These are phyloP conservation scores for Trichonephila inaurata DNA, from an alignment of 1,140 invertebrate species.

Conservation along the genomic window DNA sequence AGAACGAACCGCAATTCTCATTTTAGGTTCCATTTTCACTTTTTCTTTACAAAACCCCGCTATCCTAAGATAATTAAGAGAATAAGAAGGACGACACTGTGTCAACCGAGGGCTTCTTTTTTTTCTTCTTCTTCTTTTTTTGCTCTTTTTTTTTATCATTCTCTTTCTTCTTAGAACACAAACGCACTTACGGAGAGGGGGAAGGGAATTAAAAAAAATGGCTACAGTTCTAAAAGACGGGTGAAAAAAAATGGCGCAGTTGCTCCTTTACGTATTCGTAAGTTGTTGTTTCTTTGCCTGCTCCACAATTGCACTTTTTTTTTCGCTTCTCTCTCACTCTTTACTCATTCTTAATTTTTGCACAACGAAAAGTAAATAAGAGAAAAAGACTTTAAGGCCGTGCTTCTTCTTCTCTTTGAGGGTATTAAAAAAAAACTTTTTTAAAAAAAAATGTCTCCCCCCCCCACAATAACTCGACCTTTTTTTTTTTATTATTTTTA, in stretches of 20 bases:
- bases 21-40: constrained; percentile 70
- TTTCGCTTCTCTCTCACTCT: neutral
- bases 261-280: constrained; percentile 52
- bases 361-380: constrained; percentile 65
- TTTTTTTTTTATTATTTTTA: neutral
- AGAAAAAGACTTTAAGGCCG: constrained; percentile 71
- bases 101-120: constrained; percentile 25
- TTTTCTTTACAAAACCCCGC: constrained; percentile 54
- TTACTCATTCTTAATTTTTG: constrained; percentile 73
- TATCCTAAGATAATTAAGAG: constrained; percentile 73
- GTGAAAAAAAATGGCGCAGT: constrained; percentile 12
- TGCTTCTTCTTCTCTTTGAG: constrained; percentile 62
- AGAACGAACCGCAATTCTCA: constrained; percentile 59
- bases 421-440: constrained; percentile 61
- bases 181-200: constrained; percentile 36
- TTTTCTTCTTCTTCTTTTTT: too few species aligned
- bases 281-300: constrained; percentile 57
- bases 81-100: constrained; percentile 38
- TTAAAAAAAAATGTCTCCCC: constrained; percentile 61
- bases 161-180: constrained; percentile 21
- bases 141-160: constrained; percentile 26
- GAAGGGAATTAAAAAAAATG: constrained; percentile 42
- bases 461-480: constrained; percentile 68
- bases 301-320: constrained; percentile 58
- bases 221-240: neutral